Conservation (phyloP, 2,888 invertebrate genomes). For the Acanthopleura granulata region DNA sequence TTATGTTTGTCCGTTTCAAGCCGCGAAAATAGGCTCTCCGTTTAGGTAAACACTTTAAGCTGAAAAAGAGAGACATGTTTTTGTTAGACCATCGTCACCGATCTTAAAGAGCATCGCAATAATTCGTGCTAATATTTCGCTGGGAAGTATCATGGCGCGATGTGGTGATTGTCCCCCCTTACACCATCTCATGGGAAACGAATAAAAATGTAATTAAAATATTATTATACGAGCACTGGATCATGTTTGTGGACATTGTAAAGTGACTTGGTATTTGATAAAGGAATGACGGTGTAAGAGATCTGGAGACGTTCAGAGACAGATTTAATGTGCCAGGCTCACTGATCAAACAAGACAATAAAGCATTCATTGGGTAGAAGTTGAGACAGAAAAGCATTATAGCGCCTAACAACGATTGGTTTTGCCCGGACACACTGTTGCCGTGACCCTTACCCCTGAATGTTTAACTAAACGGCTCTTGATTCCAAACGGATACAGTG, state of each 20-base stretch:
- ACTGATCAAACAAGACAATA: conserved; percentile 1
- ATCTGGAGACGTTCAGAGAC: not conserved
- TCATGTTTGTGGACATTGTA: conserved; percentile 10
- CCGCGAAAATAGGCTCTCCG: not conserved
- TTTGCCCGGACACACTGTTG: too few species aligned
- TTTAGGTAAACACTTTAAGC: not conserved
- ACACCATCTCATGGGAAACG: not conserved
- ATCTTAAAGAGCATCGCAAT: not conserved
- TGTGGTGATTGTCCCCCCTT: not conserved
- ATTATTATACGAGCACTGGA: not conserved
- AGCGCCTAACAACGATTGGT: too few species aligned
- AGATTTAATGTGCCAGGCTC: not conserved
- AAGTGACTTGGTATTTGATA: conserved; percentile 5
- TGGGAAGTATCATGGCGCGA: not conserved
- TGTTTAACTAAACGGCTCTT: too few species aligned
- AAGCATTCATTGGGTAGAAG: too few species aligned
- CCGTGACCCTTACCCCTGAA: too few species aligned
- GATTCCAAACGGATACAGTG: too few species aligned
- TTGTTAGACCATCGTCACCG: not conserved
- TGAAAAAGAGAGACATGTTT: not conserved
- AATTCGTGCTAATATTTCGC: conserved; percentile 5
- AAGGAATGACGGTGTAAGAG: not conserved
- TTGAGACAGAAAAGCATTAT: too few species aligned
- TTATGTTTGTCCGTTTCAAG: not conserved
- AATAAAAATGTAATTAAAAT: conserved; percentile 13